Conservation (phyloP, 2,888 invertebrate genomes). For the Entomobrya proxima region DNA sequence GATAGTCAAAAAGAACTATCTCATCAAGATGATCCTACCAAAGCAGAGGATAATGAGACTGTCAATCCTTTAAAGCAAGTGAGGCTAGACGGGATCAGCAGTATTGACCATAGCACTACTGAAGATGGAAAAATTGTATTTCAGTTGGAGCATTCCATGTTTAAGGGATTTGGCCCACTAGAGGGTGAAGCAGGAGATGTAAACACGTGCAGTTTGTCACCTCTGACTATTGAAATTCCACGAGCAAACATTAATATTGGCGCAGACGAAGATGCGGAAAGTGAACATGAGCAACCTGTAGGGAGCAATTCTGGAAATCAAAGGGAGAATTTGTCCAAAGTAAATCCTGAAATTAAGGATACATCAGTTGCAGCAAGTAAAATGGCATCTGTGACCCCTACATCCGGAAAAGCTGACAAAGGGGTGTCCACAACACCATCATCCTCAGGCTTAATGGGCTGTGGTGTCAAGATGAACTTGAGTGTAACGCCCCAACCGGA, state of each 20-base stretch:
- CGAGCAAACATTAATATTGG: background rate
- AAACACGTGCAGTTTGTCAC: constrained; percentile 29
- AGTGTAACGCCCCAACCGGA: background rate
- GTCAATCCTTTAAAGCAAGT: too few relatives aligned
- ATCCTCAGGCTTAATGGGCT: constrained; percentile 11
- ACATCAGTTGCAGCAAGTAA: too few relatives aligned
- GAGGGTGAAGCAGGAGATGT: background rate
- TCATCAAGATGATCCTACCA: background rate
- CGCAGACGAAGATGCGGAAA: background rate
- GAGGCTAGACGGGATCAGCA: too few relatives aligned
- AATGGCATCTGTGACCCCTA: background rate
- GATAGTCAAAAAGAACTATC: constrained; percentile 34
- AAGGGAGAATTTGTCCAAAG: background rate
- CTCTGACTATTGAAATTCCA: constrained; percentile 54
- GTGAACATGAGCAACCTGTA: background rate
- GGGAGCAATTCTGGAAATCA: background rate
- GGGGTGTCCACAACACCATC: background rate
- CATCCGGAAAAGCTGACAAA: constrained; percentile 7
- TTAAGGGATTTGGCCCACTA: background rate
- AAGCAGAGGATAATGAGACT: background rate
- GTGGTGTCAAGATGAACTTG: constrained; percentile 11
- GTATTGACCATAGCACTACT: background rate
- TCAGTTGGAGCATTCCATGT: constrained; percentile 49
- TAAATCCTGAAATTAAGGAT: background rate
- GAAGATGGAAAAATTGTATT: constrained; percentile 47